Percentiles rank a stretch among this genome's conserved stretches.
Conservation (phyloP, 2,113 vertebrate genomes). For the Urocolius indicus region DNA sequence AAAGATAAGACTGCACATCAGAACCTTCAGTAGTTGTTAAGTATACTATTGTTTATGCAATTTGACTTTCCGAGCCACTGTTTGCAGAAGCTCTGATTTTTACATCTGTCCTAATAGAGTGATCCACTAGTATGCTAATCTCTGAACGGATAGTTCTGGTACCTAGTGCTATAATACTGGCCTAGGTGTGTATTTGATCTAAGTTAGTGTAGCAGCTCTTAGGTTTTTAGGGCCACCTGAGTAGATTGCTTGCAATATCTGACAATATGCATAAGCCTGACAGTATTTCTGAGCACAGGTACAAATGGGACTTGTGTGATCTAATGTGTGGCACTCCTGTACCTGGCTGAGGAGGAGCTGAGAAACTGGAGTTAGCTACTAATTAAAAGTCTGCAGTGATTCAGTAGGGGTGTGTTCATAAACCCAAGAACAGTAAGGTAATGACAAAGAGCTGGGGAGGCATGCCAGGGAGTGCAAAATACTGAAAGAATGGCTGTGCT, state of each 20-base stretch:
- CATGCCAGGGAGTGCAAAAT: neutral
- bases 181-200: neutral
- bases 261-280: neutral
- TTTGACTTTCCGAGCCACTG: neutral
- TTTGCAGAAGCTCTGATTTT: neutral
- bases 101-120: neutral
- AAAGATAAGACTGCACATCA: neutral
- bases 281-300: neutral
- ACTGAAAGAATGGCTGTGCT: neutral
- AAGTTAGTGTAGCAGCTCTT: neutral
- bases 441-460: neutral
- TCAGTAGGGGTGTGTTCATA: neutral
- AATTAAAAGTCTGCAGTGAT: fast-evolving
- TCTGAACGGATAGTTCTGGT: neutral
- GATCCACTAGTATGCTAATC: neutral
- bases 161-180: neutral
- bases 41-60: neutral
- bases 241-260: neutral
- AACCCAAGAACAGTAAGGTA: neutral
- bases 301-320: neutral
- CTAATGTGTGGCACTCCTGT: neutral
- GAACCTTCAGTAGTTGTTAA: neutral
- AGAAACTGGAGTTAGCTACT: neutral
- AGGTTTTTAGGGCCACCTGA: neutral
- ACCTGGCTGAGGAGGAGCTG: neutral